phyloP scores from a whole-genome alignment of 2,113 vertebrate genomes.

The Panurus biarmicus region DNA sequence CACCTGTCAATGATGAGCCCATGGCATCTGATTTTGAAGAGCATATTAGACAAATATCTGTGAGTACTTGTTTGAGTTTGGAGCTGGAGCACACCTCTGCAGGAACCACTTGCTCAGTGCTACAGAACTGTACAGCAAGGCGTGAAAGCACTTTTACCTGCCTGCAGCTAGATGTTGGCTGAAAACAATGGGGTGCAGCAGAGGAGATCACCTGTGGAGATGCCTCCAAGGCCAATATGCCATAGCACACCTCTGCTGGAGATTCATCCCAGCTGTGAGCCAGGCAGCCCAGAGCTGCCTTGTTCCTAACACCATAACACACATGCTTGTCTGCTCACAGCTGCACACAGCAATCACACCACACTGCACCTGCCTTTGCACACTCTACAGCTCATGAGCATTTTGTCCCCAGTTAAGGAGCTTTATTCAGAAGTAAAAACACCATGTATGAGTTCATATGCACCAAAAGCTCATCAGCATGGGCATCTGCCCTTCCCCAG shows the following conservation, averaged over 20 bases:
- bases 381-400: neutral
- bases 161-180: neutral
- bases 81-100: neutral
- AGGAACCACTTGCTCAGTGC: neutral
- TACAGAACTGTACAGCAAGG: neutral
- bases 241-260: neutral
- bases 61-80: neutral
- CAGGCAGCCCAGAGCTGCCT: neutral
- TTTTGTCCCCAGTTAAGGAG: neutral
- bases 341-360: neutral
- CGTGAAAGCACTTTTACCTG: neutral
- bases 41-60: fast-evolving
- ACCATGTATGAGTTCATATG: neutral
- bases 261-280: neutral
- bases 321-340: neutral
- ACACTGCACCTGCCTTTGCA: neutral
- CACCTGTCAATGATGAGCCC: fast-evolving
- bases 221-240: neutral
- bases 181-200: neutral
- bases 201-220: neutral
- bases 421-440: neutral
- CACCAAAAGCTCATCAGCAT: neutral
- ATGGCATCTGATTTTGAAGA: neutral
- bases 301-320: neutral
- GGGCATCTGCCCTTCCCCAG: neutral